Percentiles rank a stretch among this genome's conserved stretches.
Evolutionary conservation across 2,797 vertebrate species (phyloP).

Genomic region (Hemitrygon akajei): DNA sequence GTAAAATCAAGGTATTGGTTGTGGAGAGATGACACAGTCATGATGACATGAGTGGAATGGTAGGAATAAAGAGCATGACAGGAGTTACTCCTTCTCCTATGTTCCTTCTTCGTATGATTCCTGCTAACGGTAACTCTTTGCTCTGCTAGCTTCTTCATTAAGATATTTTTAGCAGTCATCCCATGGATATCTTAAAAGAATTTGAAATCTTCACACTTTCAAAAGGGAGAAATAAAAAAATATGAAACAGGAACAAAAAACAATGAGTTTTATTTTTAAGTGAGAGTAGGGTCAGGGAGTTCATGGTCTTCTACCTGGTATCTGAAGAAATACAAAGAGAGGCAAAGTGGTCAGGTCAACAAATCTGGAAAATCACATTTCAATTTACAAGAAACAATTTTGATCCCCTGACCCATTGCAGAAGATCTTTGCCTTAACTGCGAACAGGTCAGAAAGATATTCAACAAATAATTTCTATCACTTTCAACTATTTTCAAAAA

Average conservation of each 20-base stretch:
- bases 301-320: background rate
- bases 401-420: background rate
- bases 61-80: too few relatives aligned
- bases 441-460: too few relatives aligned
- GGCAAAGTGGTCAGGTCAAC: background rate
- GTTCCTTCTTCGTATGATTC: background rate
- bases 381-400: background rate
- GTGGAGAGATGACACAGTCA: too few relatives aligned
- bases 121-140: background rate
- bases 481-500: too few relatives aligned
- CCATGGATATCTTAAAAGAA: background rate
- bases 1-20: too few relatives aligned
- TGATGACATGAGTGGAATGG: too few relatives aligned
- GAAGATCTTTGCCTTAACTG: too few relatives aligned
- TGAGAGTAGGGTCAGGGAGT: too few relatives aligned
- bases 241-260: background rate
- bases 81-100: too few relatives aligned
- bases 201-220: background rate
- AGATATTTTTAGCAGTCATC: background rate
- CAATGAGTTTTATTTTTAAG: background rate
- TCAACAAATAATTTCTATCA: too few relatives aligned
- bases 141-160: background rate
- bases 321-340: background rate
- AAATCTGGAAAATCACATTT: background rate
- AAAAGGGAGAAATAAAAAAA: background rate